A percentile compares a stretch with the other conserved stretches of the same genome.
phyloP scores from a whole-genome alignment of 2,888 invertebrate genomes.

The Tachina grossa region DNA sequence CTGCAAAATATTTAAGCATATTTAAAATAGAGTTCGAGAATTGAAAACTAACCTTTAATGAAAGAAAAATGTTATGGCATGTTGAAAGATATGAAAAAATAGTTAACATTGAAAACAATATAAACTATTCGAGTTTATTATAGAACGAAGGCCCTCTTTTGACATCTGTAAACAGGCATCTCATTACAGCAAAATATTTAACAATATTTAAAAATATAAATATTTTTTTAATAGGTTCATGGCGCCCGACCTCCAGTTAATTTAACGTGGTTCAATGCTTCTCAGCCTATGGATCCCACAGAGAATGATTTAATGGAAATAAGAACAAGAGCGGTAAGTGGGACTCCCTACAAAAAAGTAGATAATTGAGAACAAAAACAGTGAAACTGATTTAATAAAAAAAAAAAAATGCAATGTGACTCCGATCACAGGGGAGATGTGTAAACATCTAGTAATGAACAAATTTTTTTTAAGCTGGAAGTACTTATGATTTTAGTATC shows the following conservation, averaged over 20 bases:
- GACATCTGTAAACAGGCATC: too few relatives aligned
- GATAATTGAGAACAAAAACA: not conserved
- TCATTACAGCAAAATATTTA: too few relatives aligned
- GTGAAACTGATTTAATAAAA: not conserved
- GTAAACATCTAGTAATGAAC: too few relatives aligned
- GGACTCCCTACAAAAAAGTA: not conserved
- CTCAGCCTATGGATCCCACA: constrained; percentile 81
- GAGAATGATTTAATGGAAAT: constrained; percentile 80
- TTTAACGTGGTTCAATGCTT: constrained; percentile 93
- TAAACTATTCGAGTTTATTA: too few relatives aligned
- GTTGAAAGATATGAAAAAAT: too few relatives aligned
- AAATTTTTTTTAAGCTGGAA: too few relatives aligned
- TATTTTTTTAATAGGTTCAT: constrained; percentile 83
- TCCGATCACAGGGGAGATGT: too few relatives aligned
- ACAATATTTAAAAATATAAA: not conserved
- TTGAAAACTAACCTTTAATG: not conserved
- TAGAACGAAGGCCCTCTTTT: too few relatives aligned
- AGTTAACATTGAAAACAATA: too few relatives aligned
- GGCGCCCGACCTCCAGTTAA: constrained; percentile 93
- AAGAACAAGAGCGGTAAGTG: constrained; percentile 83
- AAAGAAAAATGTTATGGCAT: not conserved
- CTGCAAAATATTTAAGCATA: not conserved
- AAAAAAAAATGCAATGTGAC: too few relatives aligned
- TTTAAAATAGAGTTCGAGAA: not conserved
- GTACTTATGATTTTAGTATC: too few relatives aligned